Evolutionary conservation across 2,888 invertebrate genomes (phyloP).

Genomic region (Acronicta psi): DNA sequence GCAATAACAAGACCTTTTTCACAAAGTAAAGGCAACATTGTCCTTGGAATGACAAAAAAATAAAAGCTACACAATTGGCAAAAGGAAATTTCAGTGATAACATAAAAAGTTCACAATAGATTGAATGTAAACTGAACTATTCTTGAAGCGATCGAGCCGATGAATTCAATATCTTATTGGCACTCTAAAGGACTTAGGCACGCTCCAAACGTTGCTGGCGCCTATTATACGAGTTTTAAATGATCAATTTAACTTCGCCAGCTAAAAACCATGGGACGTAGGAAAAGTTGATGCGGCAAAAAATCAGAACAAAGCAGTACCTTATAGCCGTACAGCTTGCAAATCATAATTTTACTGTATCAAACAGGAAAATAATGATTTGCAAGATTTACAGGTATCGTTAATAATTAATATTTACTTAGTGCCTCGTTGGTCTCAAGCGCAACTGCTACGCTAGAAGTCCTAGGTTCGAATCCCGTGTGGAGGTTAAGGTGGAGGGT

Average conservation of each 20-base stretch:
- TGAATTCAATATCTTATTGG: constrained; percentile 55
- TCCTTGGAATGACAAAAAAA: constrained; percentile 2
- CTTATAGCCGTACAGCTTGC: no score
- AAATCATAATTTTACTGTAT: no score
- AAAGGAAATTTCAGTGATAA: constrained; percentile 21
- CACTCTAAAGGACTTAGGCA: constrained; percentile 52
- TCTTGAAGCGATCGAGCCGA: constrained; percentile 31
- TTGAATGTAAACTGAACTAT: constrained; percentile 42
- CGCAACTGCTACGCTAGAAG: no score
- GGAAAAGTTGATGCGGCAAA: constrained; percentile 58
- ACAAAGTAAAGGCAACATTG: constrained; percentile 14
- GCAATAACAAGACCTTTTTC: constrained; percentile 13
- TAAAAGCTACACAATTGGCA: constrained; percentile 5
- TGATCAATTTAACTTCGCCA: constrained; percentile 77
- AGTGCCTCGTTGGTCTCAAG: no score
- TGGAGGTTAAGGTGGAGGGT: no score
- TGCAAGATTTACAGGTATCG: no score
- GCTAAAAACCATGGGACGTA: constrained; percentile 54
- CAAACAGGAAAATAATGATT: no score
- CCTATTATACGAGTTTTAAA: constrained; percentile 74
- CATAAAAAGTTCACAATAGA: constrained; percentile 44
- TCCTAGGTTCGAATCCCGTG: no score
- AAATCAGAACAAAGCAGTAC: no score
- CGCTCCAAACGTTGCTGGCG: constrained; percentile 63
- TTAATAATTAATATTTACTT: no score